Conservation (phyloP, 2,797 vertebrate genomes). For the Phrynocephalus vlangalii region DNA sequence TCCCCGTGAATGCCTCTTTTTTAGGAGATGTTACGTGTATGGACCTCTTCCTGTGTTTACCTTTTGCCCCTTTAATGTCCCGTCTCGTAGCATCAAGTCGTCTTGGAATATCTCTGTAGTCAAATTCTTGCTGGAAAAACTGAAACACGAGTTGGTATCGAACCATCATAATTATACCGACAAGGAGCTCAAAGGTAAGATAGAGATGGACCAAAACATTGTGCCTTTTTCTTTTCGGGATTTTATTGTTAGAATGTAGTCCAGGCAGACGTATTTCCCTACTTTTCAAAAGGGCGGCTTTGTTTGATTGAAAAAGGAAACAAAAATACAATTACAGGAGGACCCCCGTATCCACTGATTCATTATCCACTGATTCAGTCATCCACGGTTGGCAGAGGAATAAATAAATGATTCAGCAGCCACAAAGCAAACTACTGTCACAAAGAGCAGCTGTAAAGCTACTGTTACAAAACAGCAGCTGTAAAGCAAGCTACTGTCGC, state of each 20-base stretch:
- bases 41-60: neutral
- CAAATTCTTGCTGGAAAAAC: conserved; percentile 78
- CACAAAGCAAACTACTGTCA: too few relatives aligned
- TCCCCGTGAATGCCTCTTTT: neutral
- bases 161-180: conserved; percentile 77
- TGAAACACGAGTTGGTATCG: conserved; percentile 74
- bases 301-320: neutral
- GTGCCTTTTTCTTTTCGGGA: neutral
- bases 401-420: too few relatives aligned
- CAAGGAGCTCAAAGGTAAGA: conserved; percentile 78
- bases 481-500: too few relatives aligned
- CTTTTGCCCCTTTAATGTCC: neutral
- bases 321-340: neutral
- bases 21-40: neutral
- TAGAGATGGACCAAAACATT: conserved; percentile 1
- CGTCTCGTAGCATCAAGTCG: conserved; percentile 74
- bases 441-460: too few relatives aligned
- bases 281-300: neutral
- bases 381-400: too few relatives aligned
- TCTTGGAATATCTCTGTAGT: conserved; percentile 81
- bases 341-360: too few relatives aligned
- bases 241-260: neutral
- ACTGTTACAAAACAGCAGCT: too few relatives aligned
- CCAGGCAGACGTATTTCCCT: neutral
- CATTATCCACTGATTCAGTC: too few relatives aligned